Evolutionary conservation across 1,140 invertebrate species (phyloP).

Genomic region (Chelonus insularis): DNA sequence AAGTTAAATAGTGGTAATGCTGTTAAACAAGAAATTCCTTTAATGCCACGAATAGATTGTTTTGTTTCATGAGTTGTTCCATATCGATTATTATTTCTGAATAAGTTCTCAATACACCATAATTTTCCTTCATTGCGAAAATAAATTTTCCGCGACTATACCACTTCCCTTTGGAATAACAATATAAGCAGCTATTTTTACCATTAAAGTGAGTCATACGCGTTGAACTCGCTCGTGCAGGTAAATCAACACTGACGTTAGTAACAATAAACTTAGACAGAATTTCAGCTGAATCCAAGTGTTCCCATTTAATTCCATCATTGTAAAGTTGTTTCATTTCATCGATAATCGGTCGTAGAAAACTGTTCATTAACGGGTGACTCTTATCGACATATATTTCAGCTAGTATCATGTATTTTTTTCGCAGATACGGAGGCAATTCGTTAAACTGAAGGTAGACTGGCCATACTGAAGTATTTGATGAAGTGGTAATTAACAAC

Average conservation of each 20-base stretch:
- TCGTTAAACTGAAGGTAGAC: constrained; percentile 24
- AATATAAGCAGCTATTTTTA: constrained; percentile 13
- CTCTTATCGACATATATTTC: constrained; percentile 23
- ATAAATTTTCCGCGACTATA: background rate
- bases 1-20: constrained; percentile 23
- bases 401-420: constrained; percentile 29
- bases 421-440: constrained; percentile 2
- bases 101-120: background rate
- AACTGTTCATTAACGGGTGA: constrained; percentile 12
- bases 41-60: constrained; percentile 20
- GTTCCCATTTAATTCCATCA: constrained; percentile 29
- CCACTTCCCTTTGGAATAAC: constrained; percentile 10
- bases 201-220: constrained; percentile 19
- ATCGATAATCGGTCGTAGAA: constrained; percentile 17
- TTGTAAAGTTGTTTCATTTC: constrained; percentile 21
- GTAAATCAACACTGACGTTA: constrained; percentile 19
- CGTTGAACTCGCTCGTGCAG: constrained; percentile 8
- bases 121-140: background rate
- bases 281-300: background rate
- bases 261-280: constrained; percentile 22
- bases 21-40: constrained; percentile 23
- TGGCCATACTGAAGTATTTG: constrained; percentile 18
- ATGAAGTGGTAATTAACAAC: constrained; percentile 24
- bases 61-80: no score
- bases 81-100: background rate